These are phyloP conservation scores for Toxotes chatareus DNA, from an alignment of 2,113 vertebrate species.

Conservation along the genomic window DNA sequence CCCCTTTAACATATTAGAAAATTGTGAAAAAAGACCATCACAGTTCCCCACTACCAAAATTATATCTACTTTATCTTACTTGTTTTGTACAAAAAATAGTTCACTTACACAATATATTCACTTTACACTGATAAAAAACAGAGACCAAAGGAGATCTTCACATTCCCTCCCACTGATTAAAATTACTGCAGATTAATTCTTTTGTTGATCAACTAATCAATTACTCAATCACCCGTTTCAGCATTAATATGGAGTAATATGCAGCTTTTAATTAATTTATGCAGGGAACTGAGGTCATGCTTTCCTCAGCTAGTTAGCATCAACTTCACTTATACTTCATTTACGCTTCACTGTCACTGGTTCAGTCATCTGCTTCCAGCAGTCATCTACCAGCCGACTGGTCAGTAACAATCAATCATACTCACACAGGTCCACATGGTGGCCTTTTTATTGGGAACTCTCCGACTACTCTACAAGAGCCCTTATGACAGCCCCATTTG, in stretches of 20 bases:
- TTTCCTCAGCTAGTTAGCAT: too few species aligned
- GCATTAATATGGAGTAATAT: background rate
- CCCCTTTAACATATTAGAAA: too few species aligned
- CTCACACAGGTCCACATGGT: background rate
- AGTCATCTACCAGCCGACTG: background rate
- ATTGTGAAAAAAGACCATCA: too few species aligned
- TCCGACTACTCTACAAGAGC: background rate
- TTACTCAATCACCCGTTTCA: background rate
- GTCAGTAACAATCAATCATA: constrained; percentile 1
- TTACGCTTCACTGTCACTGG: background rate
- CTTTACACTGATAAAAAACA: background rate
- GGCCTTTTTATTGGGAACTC: background rate
- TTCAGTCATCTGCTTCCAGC: background rate
- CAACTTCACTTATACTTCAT: too few species aligned
- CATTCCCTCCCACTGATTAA: background rate
- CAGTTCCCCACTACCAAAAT: too few species aligned
- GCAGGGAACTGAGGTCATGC: too few species aligned
- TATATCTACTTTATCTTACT: too few species aligned
- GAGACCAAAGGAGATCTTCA: background rate
- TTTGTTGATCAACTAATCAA: background rate
- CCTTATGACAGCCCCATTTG: background rate
- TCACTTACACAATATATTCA: too few species aligned
- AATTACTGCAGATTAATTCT: background rate
- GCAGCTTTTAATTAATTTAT: too few species aligned
- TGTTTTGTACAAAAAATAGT: too few species aligned